phyloP scores from a whole-genome alignment of 2,888 invertebrate genomes.

The Eupithecia subumbrata region DNA sequence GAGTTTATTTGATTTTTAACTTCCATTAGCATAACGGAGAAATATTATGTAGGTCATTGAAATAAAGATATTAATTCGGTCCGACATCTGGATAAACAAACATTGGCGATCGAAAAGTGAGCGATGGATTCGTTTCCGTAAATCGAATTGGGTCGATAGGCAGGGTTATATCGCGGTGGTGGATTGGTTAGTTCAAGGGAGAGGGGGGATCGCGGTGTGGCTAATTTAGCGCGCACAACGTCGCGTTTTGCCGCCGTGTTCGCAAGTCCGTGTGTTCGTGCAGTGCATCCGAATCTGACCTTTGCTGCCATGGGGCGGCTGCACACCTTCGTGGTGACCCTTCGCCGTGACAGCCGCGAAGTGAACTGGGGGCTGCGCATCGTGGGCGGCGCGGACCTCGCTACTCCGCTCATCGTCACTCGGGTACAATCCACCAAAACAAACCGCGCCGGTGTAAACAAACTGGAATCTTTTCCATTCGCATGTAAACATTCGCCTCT shows the following conservation, averaged over 20 bases:
- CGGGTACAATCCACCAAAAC: slow-evolving; percentile 84
- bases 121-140: slow-evolving; percentile 66
- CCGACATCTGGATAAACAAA: slow-evolving; percentile 53
- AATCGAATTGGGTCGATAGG: slow-evolving; percentile 75
- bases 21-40: slow-evolving; percentile 24
- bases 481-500: slow-evolving; percentile 25
- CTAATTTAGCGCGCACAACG: slow-evolving; percentile 79
- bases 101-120: slow-evolving; percentile 47
- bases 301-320: slow-evolving; percentile 85
- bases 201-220: slow-evolving; percentile 68
- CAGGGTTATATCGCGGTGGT: slow-evolving; percentile 69
- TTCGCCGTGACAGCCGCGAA: slow-evolving; percentile 87
- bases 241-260: slow-evolving; percentile 74
- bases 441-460: slow-evolving; percentile 70
- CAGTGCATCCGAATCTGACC: slow-evolving; percentile 54
- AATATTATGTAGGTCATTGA: slow-evolving; percentile 51
- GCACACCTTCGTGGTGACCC: slow-evolving; percentile 90
- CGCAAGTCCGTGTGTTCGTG: slow-evolving; percentile 65
- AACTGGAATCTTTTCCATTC: slow-evolving; percentile 53
- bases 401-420: slow-evolving; percentile 94
- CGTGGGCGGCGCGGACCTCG: slow-evolving; percentile 93
- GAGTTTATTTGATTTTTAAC: not conserved
- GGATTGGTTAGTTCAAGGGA: slow-evolving; percentile 50
- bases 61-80: slow-evolving; percentile 36
- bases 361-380: slow-evolving; percentile 94